Conservation (phyloP, 2,888 invertebrate species). For the Ichneumon xanthorius region DNA sequence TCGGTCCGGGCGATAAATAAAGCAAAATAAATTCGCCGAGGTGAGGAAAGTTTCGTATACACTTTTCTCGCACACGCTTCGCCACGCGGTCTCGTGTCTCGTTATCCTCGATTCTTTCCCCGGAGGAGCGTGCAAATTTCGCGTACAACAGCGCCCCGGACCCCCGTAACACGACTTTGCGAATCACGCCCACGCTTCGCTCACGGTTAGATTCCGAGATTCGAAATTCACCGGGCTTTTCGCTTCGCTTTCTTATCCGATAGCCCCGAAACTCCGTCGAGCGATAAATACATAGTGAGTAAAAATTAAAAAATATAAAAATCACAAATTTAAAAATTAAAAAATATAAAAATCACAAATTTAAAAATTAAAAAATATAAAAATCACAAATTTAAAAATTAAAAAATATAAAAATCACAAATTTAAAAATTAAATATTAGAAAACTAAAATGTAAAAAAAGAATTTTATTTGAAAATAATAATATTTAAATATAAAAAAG, state of each 20-base stretch:
- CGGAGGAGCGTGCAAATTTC: slow-evolving; percentile 11
- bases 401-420: too few relatives aligned
- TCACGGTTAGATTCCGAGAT: background rate
- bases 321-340: too few relatives aligned
- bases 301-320: background rate
- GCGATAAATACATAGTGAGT: background rate
- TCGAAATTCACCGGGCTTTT: slow-evolving; percentile 4
- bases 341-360: too few relatives aligned
- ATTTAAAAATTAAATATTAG: too few relatives aligned
- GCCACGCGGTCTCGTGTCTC: background rate
- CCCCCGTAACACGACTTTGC: background rate
- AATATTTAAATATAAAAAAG: too few relatives aligned
- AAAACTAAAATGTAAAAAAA: too few relatives aligned
- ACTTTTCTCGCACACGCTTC: background rate
- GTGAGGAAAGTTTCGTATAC: background rate
- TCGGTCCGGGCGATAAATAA: background rate
- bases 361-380: too few relatives aligned
- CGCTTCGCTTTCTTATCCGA: background rate
- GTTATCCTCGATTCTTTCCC: background rate
- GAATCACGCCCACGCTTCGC: background rate
- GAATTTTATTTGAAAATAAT: too few relatives aligned
- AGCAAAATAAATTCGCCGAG: background rate
- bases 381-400: too few relatives aligned
- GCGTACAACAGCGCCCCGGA: background rate
- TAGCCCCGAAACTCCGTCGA: background rate